These are phyloP conservation scores for Bombus pascuorum DNA, from an alignment of 1,140 invertebrate genomes.

Conservation along the genomic window DNA sequence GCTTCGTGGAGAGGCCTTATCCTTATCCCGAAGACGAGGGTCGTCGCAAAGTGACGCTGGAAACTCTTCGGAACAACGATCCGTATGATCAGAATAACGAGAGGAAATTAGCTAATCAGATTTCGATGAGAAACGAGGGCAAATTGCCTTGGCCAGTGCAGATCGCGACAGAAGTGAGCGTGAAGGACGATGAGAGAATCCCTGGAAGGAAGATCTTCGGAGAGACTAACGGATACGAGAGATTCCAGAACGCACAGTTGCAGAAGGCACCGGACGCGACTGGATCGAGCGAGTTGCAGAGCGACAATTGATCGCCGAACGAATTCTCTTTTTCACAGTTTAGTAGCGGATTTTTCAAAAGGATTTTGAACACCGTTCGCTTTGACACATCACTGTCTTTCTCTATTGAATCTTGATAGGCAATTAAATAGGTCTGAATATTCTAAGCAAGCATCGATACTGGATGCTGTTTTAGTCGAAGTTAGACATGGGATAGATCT, in stretches of 20 bases:
- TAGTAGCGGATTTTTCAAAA: neutral
- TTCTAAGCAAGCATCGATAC: too few species aligned
- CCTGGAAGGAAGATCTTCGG: conserved; percentile 77
- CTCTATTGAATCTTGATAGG: neutral
- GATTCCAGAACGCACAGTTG: conserved; percentile 71
- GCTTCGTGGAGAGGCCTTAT: conserved; percentile 66
- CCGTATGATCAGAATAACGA: conserved; percentile 57
- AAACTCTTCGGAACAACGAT: conserved; percentile 62
- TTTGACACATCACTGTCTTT: neutral
- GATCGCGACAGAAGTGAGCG: conserved; percentile 79
- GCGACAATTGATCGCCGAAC: conserved; percentile 55
- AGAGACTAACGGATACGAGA: conserved; percentile 71
- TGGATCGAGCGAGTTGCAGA: conserved; percentile 62
- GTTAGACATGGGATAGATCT: neutral
- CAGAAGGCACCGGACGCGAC: conserved; percentile 66
- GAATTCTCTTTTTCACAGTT: neutral
- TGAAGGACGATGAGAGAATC: conserved; percentile 80
- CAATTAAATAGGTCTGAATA: neutral
- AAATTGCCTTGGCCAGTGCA: conserved; percentile 79
- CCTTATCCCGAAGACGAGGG: conserved; percentile 55
- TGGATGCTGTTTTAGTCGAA: too few species aligned
- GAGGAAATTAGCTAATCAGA: conserved; percentile 69
- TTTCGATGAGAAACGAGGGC: conserved; percentile 62
- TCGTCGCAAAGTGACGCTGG: conserved; percentile 56
- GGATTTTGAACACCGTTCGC: neutral